Conservation (phyloP, 2,888 invertebrate species). For the Elegia similella region DNA sequence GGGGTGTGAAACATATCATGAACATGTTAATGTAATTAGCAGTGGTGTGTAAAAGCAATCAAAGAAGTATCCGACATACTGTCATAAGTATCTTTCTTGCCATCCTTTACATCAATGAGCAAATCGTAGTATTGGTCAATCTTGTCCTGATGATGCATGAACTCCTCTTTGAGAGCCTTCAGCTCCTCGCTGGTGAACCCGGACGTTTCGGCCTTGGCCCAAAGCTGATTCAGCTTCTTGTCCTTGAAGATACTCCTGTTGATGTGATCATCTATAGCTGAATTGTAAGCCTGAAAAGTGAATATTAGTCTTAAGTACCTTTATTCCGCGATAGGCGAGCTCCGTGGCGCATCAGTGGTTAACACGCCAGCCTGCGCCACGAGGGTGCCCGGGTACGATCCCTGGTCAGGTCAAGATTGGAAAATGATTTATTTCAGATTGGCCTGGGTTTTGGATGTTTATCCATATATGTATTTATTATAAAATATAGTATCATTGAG, state of each 20-base stretch:
- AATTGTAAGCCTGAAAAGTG: constrained; percentile 52
- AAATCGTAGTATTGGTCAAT: constrained; percentile 93
- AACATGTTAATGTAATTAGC: too few relatives aligned
- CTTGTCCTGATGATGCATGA: constrained; percentile 95
- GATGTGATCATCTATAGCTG: constrained; percentile 81
- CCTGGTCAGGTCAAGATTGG: too few relatives aligned
- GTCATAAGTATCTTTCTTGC: constrained; percentile 81
- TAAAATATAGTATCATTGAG: too few relatives aligned
- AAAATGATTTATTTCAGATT: too few relatives aligned
- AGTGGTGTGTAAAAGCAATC: too few relatives aligned
- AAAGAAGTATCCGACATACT: constrained; percentile 74
- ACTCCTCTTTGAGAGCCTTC: constrained; percentile 92
- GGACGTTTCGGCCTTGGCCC: constrained; percentile 93
- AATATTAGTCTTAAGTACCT: background rate
- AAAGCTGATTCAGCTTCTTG: constrained; percentile 93
- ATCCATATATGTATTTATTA: too few relatives aligned
- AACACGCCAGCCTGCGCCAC: too few relatives aligned
- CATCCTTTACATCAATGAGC: constrained; percentile 85
- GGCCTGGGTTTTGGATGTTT: too few relatives aligned
- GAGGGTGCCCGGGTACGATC: too few relatives aligned
- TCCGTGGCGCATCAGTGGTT: too few relatives aligned
- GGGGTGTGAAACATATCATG: too few relatives aligned
- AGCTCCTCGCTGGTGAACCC: constrained; percentile 94
- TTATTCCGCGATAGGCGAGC: too few relatives aligned
- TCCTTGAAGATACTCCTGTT: constrained; percentile 93